Base-by-base conservation (phyloP, 2,797 vertebrate species). In the Lophotriccus pileatus region DNA sequence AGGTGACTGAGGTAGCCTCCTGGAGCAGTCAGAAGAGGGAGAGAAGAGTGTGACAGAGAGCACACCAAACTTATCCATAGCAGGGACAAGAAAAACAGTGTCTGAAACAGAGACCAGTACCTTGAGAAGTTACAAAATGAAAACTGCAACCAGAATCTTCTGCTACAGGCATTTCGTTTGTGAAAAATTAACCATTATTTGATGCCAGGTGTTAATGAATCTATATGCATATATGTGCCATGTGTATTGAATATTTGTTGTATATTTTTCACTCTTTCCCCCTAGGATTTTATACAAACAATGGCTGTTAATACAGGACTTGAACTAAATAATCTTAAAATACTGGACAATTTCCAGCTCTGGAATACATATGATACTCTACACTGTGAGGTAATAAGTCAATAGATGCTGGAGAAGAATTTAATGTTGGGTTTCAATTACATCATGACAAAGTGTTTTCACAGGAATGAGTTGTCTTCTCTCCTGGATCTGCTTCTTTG, bases 281-380 rank as follows among this genome's bases (percentile, higher is more conserved):
- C 89, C 75, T 96, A 99, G 99, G 93, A 97, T 60, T 98, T 99
- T 93, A 90, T 99, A 84, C 97, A 98, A 84, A 94, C 82, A 6
- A 95, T 99, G 80, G 96, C 98, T 87, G 97, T 98, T 92, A 84
- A 98, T 90, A 98, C 98, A 41, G 99, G 99, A 56, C 98, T 98
- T 94, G 94, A 98, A 6, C 49, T 98, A 74, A 95, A 98, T 34
- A 89, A 96, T 9, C 98, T 98, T 62, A 97, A 94, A n/a, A 37
- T 34, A 76, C 43, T 93, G 47, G 97, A 97, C 44, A 97, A 97
- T 78, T 96, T 96, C 82, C 98, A 97, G 94, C 97, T 98, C 47
- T 99, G 98, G 99, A 98, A 98, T 93, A 97, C 98, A 32, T 98
- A 99, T 0, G 98, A 99, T 94, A 98, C 98, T 39, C 98, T 99